These are phyloP conservation scores for Oryzias woworae DNA, from an alignment of 2,113 vertebrate genomes.

Conservation along the genomic window DNA sequence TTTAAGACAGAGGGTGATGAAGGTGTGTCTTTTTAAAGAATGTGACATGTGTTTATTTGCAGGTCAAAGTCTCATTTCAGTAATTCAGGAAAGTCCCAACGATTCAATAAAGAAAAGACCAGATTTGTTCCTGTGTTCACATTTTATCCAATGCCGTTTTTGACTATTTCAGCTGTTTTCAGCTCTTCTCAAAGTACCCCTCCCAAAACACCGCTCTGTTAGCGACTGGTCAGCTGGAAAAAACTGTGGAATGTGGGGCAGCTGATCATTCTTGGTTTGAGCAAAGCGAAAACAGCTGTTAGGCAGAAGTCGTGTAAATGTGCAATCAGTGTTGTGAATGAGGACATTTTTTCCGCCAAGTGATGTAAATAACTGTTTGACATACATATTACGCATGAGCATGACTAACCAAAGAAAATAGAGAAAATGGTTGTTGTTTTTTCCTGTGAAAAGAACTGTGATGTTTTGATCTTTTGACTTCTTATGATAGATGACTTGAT, in stretches of 20 bases:
- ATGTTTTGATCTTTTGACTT: too few species aligned
- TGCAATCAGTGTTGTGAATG: neutral
- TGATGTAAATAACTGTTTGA: too few species aligned
- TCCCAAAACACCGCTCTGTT: neutral
- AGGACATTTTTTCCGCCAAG: neutral
- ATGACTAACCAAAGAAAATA: too few species aligned
- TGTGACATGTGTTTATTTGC: neutral
- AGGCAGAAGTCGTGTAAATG: neutral
- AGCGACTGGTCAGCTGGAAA: neutral
- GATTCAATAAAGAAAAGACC: too few species aligned
- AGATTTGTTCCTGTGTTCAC: neutral
- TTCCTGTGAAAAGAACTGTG: too few species aligned
- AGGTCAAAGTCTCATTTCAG: neutral
- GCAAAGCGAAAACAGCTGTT: neutral
- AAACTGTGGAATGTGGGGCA: neutral
- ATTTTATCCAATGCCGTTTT: neutral
- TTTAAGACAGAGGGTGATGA: slow-evolving; percentile 44
- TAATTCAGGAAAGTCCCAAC: neutral
- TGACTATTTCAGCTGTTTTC: neutral
- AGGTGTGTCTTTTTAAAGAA: neutral
- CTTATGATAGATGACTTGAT: too few species aligned
- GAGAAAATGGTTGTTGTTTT: too few species aligned
- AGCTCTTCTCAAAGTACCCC: neutral
- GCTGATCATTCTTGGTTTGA: neutral
- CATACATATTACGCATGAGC: too few species aligned